Conservation (phyloP, 2,113 vertebrate genomes). For the Stegastes partitus region DNA sequence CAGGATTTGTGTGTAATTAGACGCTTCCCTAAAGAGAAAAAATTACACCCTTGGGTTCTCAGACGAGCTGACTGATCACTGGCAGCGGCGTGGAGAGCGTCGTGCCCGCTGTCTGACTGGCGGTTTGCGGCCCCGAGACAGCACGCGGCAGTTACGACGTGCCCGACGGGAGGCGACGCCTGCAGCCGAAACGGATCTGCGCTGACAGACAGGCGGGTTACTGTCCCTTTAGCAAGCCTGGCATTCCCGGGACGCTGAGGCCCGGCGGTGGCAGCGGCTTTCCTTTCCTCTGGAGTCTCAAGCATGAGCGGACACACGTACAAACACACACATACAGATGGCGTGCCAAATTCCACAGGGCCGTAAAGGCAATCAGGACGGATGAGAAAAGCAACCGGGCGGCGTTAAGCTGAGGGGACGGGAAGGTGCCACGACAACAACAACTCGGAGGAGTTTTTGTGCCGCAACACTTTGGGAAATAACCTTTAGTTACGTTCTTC, state of each 20-base stretch:
- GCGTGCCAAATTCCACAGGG: slow-evolving; percentile 74
- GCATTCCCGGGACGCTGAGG: slow-evolving; percentile 70
- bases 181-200: slow-evolving; percentile 70
- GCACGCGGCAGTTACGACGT: slow-evolving; percentile 46
- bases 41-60: slow-evolving; percentile 30
- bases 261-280: slow-evolving; percentile 59
- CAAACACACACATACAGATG: slow-evolving; percentile 55
- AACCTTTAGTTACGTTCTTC: not conserved
- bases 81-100: slow-evolving; percentile 53
- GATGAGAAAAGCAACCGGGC: slow-evolving; percentile 67
- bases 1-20: slow-evolving; percentile 44
- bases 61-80: slow-evolving; percentile 59
- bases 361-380: slow-evolving; percentile 72
- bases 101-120: slow-evolving; percentile 54
- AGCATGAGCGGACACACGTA: slow-evolving; percentile 62
- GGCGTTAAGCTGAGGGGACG: slow-evolving; percentile 33
- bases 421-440: slow-evolving; percentile 42
- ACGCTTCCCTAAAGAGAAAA: slow-evolving; percentile 42
- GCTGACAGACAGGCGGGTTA: slow-evolving; percentile 78
- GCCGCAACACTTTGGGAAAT: not conserved
- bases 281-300: slow-evolving; percentile 62
- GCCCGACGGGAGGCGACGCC: slow-evolving; percentile 56
- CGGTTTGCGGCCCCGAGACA: slow-evolving; percentile 65
- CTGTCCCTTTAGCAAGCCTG: slow-evolving; percentile 65
- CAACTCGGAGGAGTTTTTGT: slow-evolving; percentile 1